Base-by-base conservation (phyloP, 2,888 invertebrate genomes). In the Boloria euphrosyne region DNA sequence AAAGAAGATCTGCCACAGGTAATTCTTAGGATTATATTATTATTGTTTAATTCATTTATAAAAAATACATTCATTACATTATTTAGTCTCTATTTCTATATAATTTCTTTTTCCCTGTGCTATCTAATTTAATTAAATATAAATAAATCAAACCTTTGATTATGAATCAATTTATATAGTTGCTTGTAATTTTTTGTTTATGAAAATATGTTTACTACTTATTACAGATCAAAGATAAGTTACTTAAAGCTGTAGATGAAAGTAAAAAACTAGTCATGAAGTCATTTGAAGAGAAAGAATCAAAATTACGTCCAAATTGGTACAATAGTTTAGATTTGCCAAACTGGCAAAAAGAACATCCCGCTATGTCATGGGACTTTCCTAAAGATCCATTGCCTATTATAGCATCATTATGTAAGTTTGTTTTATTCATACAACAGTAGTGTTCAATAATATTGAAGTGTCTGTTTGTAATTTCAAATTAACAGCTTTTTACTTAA, bases 1-100 rank as follows among this genome's bases (percentile, higher is more conserved):
- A 94, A 93, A 76, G 94, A 95, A 72, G 94, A 95, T 83, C 82
- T 95, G 60, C 94, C 94, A 66, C 93, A 94, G 90, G 94, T 95
- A 85, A 78, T 5, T 16, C 5, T 27, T 7, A 2, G 13, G 14
- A 17, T 43, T 31, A 31, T 16, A 22, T 49, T 13, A 18, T n/a
- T n/a, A 49, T 4, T 22, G 16, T 53, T 27, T 47, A 16, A 31
- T 49, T 27, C 7, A 7, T 49, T 16, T 6, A 49, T 16, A 14
- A 7, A 49, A 49, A 7, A 49, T 14, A n/a, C n/a, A n/a, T 47
- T 13, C 14, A 47, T 49, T 38, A 38, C 31, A 38, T 38, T 2
- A 38, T 38, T 5, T 31, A 6, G 2, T 22, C 22, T 22, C 22
- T 22, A 22, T 22, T 22, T 22, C 22, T 3, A n/a, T n/a, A n/a